These are phyloP conservation scores for Tauraco erythrolophus DNA, from an alignment of 2,113 vertebrate species.

Conservation along the genomic window DNA sequence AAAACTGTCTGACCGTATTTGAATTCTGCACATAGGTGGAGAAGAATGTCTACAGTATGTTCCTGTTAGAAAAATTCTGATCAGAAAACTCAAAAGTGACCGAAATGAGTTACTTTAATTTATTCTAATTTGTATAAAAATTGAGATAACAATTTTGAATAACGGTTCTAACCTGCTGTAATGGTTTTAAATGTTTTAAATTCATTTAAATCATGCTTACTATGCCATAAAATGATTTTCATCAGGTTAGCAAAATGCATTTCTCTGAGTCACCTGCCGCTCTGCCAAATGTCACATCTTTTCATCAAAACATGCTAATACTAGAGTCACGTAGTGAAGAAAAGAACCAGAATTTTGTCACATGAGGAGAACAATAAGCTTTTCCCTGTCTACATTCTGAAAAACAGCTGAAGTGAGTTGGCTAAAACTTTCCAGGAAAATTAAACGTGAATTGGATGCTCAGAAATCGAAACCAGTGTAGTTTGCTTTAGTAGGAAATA, in stretches of 20 bases:
- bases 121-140: not conserved
- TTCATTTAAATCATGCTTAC: not conserved
- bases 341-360: not conserved
- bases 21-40: not conserved
- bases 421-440: not conserved
- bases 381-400: not conserved
- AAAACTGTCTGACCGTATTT: not conserved
- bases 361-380: not conserved
- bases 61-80: not conserved
- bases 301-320: not conserved
- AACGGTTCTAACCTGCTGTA: not conserved
- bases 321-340: not conserved
- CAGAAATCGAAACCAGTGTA: not conserved
- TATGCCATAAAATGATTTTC: constrained; percentile 4
- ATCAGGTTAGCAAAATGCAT: not conserved
- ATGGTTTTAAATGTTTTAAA: not conserved
- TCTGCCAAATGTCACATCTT: not conserved
- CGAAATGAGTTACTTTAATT: not conserved
- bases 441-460: not conserved
- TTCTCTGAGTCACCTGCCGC: constrained; percentile 5
- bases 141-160: not conserved
- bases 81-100: not conserved
- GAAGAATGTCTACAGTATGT: not conserved
- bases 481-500: not conserved
- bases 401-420: not conserved